Conservation (phyloP, 2,797 vertebrate species). For the Amblyraja radiata region DNA sequence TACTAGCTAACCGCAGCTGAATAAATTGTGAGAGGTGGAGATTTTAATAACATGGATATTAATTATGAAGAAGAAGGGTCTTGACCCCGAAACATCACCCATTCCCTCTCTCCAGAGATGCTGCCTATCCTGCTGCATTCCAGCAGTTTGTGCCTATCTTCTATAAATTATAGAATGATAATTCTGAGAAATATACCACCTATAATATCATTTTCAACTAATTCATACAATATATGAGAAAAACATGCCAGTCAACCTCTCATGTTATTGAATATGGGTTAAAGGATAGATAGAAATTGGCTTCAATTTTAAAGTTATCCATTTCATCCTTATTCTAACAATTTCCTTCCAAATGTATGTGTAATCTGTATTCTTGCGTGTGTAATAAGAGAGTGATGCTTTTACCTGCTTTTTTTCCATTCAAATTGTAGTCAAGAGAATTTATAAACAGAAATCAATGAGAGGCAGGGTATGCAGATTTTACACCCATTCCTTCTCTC, state of each 20-base stretch:
- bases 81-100: too few relatives aligned
- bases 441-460: not conserved
- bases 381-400: not conserved
- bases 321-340: not conserved
- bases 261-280: not conserved
- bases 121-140: too few relatives aligned
- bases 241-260: not conserved
- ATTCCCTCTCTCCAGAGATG: too few relatives aligned
- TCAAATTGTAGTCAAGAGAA: not conserved
- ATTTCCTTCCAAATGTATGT: not conserved
- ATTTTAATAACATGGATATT: not conserved
- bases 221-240: not conserved
- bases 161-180: not conserved
- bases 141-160: too few relatives aligned
- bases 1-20: not conserved
- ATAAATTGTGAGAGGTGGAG: not conserved
- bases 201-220: not conserved
- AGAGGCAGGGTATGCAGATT: too few relatives aligned
- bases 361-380: not conserved
- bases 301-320: not conserved
- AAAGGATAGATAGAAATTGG: not conserved
- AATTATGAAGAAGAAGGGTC: too few relatives aligned
- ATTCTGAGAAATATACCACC: not conserved
- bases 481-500: too few relatives aligned
- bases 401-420: not conserved